Conservation (phyloP, 2,888 invertebrate species). For the Lasiommata megera region DNA sequence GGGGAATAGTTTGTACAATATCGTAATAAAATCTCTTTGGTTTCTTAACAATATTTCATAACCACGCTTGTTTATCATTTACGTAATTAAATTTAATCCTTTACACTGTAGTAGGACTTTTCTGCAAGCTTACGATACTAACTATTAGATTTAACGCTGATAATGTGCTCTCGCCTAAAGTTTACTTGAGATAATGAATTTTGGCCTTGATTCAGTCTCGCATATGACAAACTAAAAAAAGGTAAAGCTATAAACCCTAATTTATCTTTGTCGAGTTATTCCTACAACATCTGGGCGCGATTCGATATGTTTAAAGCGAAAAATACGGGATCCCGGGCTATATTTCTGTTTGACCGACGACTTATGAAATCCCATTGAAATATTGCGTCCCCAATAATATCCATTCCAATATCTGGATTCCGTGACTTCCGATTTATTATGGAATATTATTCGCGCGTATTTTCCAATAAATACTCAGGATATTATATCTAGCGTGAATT, state of each 20-base stretch:
- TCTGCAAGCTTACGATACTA: too few species aligned
- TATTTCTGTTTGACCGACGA: slow-evolving; percentile 20
- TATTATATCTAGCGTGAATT: slow-evolving; percentile 1
- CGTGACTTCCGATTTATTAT: slow-evolving; percentile 21
- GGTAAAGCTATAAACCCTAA: not conserved
- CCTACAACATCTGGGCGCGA: not conserved
- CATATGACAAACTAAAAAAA: not conserved
- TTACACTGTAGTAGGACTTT: too few species aligned
- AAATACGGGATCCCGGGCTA: slow-evolving; percentile 3
- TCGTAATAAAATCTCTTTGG: too few species aligned
- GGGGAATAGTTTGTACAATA: too few species aligned
- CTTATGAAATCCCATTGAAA: slow-evolving; percentile 21
- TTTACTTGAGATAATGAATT: not conserved
- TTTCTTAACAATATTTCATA: too few species aligned
- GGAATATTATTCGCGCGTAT: slow-evolving; percentile 13
- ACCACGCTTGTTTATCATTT: too few species aligned
- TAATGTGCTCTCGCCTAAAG: too few species aligned
- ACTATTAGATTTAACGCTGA: too few species aligned
- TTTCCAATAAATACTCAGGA: slow-evolving; percentile 6
- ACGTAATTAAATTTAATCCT: too few species aligned
- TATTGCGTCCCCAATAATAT: slow-evolving; percentile 20
- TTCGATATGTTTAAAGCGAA: not conserved
- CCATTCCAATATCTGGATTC: slow-evolving; percentile 18
- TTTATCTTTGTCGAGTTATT: slow-evolving; percentile 5
- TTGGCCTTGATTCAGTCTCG: not conserved